Conservation (phyloP, 2,113 vertebrate species). For the Glareola pratincola region DNA sequence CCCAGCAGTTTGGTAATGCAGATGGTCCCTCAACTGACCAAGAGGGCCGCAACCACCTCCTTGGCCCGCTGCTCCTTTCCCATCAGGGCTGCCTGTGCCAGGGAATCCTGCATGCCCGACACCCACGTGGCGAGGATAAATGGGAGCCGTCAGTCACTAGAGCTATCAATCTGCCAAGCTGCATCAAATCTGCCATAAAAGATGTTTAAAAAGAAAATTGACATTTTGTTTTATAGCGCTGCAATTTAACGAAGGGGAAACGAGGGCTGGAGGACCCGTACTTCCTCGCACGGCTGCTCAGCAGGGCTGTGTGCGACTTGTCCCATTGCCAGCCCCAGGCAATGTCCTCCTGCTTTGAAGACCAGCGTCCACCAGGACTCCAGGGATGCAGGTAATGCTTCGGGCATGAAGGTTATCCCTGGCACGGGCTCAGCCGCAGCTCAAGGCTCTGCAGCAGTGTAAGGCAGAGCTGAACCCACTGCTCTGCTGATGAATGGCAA, state of each 20-base stretch:
- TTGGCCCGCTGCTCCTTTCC: not conserved
- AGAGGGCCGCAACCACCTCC: not conserved
- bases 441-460: not conserved
- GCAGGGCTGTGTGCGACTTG: not conserved
- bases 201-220: slow-evolving; percentile 61
- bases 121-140: not conserved
- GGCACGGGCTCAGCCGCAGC: not conserved
- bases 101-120: not conserved
- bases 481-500: not conserved
- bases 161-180: slow-evolving; percentile 40
- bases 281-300: not conserved
- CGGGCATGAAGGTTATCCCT: not conserved
- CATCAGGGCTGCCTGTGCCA: not conserved
- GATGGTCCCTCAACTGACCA: not conserved
- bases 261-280: not conserved
- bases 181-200: slow-evolving; percentile 44
- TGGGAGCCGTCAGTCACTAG: not conserved
- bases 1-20: not conserved
- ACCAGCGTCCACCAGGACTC: accelerated
- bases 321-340: not conserved
- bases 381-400: not conserved
- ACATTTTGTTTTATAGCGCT: slow-evolving; percentile 31
- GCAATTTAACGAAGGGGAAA: not conserved
- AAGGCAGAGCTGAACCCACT: not conserved
- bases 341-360: accelerated